These are phyloP conservation scores for Chiroxiphia lanceolata DNA, from an alignment of 2,797 vertebrate species.

Conservation along the genomic window DNA sequence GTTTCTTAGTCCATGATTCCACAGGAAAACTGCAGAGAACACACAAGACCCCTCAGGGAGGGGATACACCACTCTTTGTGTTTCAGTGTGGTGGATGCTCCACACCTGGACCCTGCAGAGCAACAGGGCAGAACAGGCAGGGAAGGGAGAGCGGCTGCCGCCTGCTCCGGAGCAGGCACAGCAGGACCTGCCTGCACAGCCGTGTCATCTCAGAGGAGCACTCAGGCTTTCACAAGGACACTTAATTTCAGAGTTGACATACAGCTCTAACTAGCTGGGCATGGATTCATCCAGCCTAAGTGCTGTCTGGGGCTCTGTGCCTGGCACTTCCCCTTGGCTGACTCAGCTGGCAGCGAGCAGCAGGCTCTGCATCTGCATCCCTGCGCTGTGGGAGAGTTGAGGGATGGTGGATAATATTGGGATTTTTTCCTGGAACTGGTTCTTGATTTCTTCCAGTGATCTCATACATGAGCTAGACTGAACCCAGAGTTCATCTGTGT, in stretches of 20 bases:
- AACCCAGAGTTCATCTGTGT: background rate
- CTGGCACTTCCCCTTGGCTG: background rate
- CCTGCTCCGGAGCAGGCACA: background rate
- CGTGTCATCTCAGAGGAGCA: background rate
- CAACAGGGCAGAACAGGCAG: background rate
- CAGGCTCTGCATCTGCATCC: background rate
- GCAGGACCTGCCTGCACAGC: background rate
- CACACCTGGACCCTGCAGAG: background rate
- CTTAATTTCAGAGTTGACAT: conserved; percentile 49
- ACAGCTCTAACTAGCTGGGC: conserved; percentile 43
- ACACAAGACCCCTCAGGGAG: background rate
- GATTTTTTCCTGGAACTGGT: conserved; percentile 10
- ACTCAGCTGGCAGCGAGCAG: background rate
- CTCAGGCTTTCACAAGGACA: conserved; percentile 40
- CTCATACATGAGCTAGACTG: background rate
- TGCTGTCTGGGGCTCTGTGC: background rate
- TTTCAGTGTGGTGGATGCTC: background rate
- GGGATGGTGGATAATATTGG: background rate
- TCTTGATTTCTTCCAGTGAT: conserved; percentile 30
- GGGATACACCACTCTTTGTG: background rate
- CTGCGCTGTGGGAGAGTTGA: accelerated
- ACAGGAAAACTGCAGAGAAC: background rate
- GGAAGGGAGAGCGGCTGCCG: background rate
- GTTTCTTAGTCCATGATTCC: background rate
- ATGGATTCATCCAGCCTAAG: conserved; percentile 23